Conservation (phyloP, 2,888 invertebrate species). For the Neoaliturus tenellus region DNA sequence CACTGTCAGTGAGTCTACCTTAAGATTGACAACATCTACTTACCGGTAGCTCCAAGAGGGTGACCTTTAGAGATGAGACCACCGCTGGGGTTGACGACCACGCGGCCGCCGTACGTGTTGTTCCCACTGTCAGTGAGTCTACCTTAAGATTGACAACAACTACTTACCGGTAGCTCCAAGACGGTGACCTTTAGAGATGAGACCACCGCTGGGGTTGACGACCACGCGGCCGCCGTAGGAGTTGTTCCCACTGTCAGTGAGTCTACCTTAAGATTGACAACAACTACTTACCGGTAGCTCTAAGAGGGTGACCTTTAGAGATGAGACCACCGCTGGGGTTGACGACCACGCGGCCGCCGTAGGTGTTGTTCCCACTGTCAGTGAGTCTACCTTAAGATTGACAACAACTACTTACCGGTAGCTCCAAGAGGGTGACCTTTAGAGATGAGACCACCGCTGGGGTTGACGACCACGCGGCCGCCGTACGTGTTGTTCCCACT, state of each 20-base stretch:
- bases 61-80: constrained; percentile 99
- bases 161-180: too few relatives aligned
- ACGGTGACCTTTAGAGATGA: too few relatives aligned
- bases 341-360: constrained; percentile 97
- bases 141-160: too few relatives aligned
- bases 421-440: constrained; percentile 99
- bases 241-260: too few relatives aligned
- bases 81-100: constrained; percentile 99
- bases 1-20: too few relatives aligned
- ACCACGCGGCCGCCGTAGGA: too few relatives aligned
- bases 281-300: constrained; percentile 95
- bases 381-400: too few relatives aligned
- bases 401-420: too few relatives aligned
- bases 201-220: too few relatives aligned
- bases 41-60: constrained; percentile 96
- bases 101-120: constrained; percentile 98
- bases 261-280: too few relatives aligned
- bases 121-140: constrained; percentile 96
- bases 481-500: constrained; percentile 98
- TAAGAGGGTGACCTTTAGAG: constrained; percentile 98
- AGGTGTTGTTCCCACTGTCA: constrained; percentile 97
- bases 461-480: constrained; percentile 98
- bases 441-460: constrained; percentile 98
- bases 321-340: constrained; percentile 99
- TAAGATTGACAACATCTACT: too few relatives aligned